Conservation (phyloP, 2,888 invertebrate genomes). For the Palloptera scutellata region DNA sequence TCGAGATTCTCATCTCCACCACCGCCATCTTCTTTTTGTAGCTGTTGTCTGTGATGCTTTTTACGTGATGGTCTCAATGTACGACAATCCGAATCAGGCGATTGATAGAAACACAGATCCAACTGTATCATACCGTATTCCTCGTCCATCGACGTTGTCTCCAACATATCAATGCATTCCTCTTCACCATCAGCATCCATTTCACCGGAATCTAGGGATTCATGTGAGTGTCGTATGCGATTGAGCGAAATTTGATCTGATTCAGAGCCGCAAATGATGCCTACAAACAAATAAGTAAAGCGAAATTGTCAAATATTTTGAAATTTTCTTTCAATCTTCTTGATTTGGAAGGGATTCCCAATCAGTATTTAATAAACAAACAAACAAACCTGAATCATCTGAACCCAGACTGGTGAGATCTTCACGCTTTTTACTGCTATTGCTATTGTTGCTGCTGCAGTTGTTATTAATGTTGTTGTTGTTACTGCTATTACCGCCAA, state of each 20-base stretch:
- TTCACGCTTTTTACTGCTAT: slow-evolving; percentile 61
- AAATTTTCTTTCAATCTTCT: neutral
- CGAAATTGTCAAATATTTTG: slow-evolving; percentile 7
- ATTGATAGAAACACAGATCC: slow-evolving; percentile 60
- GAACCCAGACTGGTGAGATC: slow-evolving; percentile 69
- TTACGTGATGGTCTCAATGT: slow-evolving; percentile 59
- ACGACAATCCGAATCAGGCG: slow-evolving; percentile 59
- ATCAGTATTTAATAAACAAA: neutral
- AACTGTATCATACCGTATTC: slow-evolving; percentile 62
- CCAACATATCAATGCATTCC: slow-evolving; percentile 65
- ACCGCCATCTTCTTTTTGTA: slow-evolving; percentile 38
- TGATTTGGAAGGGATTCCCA: neutral
- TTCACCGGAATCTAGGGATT: slow-evolving; percentile 77
- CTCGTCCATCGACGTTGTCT: slow-evolving; percentile 64
- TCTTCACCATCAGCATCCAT: slow-evolving; percentile 71
- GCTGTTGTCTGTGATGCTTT: slow-evolving; percentile 48
- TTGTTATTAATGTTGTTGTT: slow-evolving; percentile 45
- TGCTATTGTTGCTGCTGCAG: slow-evolving; percentile 21
- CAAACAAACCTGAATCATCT: slow-evolving; percentile 67
- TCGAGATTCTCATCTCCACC: slow-evolving; percentile 44
- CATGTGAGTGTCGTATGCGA: slow-evolving; percentile 71
- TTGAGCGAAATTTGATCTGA: slow-evolving; percentile 64
- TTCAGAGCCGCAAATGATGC: slow-evolving; percentile 68
- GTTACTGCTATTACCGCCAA: slow-evolving; percentile 43
- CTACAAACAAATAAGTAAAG: slow-evolving; percentile 40